Base-by-base conservation (phyloP, 2,113 vertebrate species). In the Siniperca chuatsi region DNA sequence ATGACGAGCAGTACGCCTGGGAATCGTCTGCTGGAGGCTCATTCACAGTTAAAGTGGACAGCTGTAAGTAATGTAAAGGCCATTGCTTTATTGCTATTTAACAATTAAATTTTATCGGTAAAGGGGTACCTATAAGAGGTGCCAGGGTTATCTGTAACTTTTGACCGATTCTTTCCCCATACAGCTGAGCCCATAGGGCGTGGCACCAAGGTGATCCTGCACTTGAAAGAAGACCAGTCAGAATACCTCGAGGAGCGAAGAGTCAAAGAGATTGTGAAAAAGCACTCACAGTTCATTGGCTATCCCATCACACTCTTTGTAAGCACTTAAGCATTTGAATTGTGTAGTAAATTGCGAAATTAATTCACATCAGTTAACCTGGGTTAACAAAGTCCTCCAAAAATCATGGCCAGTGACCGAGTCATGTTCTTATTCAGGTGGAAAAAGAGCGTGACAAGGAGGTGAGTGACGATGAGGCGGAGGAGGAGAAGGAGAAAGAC, bases 381-480 rank as follows among this genome's bases (percentile, higher is more conserved):
- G 25, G 8, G 2, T 37, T 8, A 16, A 5, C 11, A 10, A 20
- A 33, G 20, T 2, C 4, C 50, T 25, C 12, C 23, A 76, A 44
- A 66, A 44, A 50, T 6, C 11, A 61, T 1, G 12, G 4, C 10
- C 8, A 54, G 2, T 81, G 33, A 73, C 74, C 71, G 8, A 72
- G 6, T 46, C 65, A 1, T 70, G 0, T 48, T 57, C 44, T 35
- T 3, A 21, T 68, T 12, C 15, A 99, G 98, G 86, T 99, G 87
- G 98, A 99, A 94, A 99, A 99, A 68, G 97, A 98, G 78, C 91
- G 96, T 15, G 97, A 99, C 87, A 99, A 99, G 86, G 98, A 98
- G 84, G 97, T 99, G 97, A 99, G 92, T 52, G 98, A 98, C 20
- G 97, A 96, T 16, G 97, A 98, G 76, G 97, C 97, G 3, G 97